phyloP scores from a whole-genome alignment of 2,888 invertebrate genomes.

The Hanleya hanleyi region DNA sequence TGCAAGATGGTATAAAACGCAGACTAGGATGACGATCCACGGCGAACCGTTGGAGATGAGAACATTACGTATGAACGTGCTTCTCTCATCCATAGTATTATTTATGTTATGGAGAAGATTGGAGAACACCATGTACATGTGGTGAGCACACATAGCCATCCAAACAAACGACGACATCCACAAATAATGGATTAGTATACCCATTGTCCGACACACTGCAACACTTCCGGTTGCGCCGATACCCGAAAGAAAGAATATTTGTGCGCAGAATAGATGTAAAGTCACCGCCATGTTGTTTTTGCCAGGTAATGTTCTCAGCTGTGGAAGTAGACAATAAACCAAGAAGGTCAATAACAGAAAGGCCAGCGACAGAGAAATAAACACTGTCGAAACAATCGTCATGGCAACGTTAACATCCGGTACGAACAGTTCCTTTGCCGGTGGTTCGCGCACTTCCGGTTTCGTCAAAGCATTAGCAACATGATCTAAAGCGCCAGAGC shows the following conservation, averaged over 20 bases:
- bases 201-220: neutral
- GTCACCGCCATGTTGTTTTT: neutral
- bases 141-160: neutral
- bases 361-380: neutral
- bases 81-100: neutral
- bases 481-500: too few relatives aligned
- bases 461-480: too few relatives aligned
- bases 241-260: neutral
- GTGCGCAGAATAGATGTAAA: neutral
- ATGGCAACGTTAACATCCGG: too few relatives aligned
- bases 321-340: neutral
- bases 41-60: neutral
- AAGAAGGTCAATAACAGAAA: neutral
- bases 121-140: neutral
- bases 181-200: conserved; percentile 1
- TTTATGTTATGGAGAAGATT: neutral
- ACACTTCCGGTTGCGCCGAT: neutral
- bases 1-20: neutral
- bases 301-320: neutral
- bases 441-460: too few relatives aligned
- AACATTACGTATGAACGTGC: neutral
- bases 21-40: neutral
- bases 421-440: too few relatives aligned
- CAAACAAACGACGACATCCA: neutral
- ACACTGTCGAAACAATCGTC: neutral